A percentile compares a stretch with the other conserved stretches of the same genome.
Conservation (phyloP, 2,113 vertebrate species). For the Hiodon alosoides region DNA sequence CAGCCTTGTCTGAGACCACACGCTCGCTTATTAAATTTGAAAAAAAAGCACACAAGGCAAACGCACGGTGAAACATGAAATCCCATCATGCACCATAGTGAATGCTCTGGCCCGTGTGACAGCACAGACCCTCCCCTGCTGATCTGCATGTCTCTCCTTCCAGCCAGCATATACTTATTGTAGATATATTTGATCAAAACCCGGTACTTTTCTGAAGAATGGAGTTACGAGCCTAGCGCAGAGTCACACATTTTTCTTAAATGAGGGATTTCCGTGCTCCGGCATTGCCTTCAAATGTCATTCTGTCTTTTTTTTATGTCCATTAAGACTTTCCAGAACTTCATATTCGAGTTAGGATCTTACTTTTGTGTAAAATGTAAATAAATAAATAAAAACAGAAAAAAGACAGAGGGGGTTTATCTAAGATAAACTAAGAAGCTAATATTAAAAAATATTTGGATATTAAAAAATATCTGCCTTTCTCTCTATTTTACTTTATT, state of each 20-base stretch:
- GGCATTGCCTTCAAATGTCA: slow-evolving; percentile 41
- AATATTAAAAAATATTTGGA: slow-evolving; percentile 14
- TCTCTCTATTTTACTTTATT: slow-evolving; percentile 10
- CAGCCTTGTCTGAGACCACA: too few relatives aligned
- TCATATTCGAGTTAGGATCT: slow-evolving; percentile 53
- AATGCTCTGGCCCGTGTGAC: too few relatives aligned
- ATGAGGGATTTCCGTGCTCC: slow-evolving; percentile 36
- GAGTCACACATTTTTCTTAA: slow-evolving; percentile 39
- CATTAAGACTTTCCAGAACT: slow-evolving; percentile 58
- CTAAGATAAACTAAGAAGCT: slow-evolving; percentile 12
- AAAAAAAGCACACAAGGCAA: too few relatives aligned
- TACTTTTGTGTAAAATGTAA: slow-evolving; percentile 34
- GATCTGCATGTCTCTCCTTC: too few relatives aligned
- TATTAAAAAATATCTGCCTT: slow-evolving; percentile 8
- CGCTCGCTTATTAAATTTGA: too few relatives aligned
- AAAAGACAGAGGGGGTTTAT: slow-evolving; percentile 22
- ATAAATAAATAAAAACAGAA: slow-evolving; percentile 40
- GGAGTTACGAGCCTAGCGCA: slow-evolving; percentile 46
- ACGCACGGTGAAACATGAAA: too few relatives aligned
- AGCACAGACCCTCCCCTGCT: too few relatives aligned
- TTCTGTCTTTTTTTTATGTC: slow-evolving; percentile 44
- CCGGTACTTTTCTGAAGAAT: slow-evolving; percentile 39
- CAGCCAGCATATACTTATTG: neutral
- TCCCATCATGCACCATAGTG: too few relatives aligned
- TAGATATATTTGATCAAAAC: slow-evolving; percentile 36